A percentile compares a stretch with the other conserved stretches of the same genome.
These are phyloP conservation scores for Zonotrichia leucophrys DNA, from an alignment of 2,113 vertebrate genomes.

Conservation along the genomic window DNA sequence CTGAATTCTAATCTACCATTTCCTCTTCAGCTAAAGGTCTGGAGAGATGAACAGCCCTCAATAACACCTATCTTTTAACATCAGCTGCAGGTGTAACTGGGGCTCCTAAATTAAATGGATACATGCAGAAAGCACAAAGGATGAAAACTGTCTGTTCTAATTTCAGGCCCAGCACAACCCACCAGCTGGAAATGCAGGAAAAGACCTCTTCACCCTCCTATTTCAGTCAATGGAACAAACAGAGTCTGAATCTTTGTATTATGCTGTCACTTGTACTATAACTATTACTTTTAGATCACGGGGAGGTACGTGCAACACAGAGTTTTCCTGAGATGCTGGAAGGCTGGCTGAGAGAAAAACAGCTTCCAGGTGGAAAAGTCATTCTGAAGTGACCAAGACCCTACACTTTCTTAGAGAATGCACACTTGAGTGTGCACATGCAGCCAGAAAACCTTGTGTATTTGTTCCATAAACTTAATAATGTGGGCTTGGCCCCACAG, in stretches of 20 bases:
- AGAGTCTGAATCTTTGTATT: neutral
- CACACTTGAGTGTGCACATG: neutral
- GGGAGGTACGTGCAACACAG: neutral
- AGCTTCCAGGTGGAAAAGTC: neutral
- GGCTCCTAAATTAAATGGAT: constrained; percentile 23
- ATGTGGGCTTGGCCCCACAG: neutral
- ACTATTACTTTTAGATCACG: neutral
- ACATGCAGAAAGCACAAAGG: neutral
- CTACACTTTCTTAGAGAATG: neutral
- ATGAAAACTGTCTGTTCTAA: neutral
- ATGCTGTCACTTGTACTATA: neutral
- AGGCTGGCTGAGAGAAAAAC: neutral
- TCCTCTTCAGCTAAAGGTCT: neutral
- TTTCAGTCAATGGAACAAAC: constrained; percentile 18
- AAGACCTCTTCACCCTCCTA: constrained; percentile 12
- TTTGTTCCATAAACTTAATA: neutral
- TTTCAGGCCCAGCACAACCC: neutral
- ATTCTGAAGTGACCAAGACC: neutral
- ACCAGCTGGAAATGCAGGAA: neutral
- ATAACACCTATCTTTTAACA: neutral
- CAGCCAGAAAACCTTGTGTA: neutral
- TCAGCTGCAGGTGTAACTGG: neutral
- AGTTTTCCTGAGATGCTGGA: neutral
- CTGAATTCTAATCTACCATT: neutral
- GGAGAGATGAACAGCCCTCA: neutral